Percentiles rank a stretch among this genome's conserved stretches.
These are phyloP conservation scores for Epinotia ramella DNA, from an alignment of 2,888 invertebrate species.

Conservation along the genomic window DNA sequence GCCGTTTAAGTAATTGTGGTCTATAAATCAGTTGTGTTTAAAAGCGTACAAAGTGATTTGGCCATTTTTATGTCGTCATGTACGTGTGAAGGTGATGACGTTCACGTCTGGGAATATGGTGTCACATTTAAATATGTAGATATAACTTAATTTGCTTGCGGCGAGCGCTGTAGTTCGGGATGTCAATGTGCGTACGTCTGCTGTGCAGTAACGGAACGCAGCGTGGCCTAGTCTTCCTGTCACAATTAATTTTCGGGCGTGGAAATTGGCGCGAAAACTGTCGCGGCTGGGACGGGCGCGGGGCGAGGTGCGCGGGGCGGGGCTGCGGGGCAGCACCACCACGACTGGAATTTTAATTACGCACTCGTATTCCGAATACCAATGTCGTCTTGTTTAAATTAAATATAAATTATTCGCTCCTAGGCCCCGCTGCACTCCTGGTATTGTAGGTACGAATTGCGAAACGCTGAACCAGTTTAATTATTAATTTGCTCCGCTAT, in stretches of 20 bases:
- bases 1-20: slow-evolving; percentile 71
- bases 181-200: slow-evolving; percentile 57
- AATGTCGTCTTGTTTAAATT: slow-evolving; percentile 86
- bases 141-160: neutral
- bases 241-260: slow-evolving; percentile 85
- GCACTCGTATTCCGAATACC: slow-evolving; percentile 85
- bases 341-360: slow-evolving; percentile 85
- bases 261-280: slow-evolving; percentile 86
- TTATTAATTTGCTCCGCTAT: slow-evolving; percentile 59
- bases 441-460: slow-evolving; percentile 68
- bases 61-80: slow-evolving; percentile 31
- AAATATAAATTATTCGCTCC: slow-evolving; percentile 85
- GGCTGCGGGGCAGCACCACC: slow-evolving; percentile 69
- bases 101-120: slow-evolving; percentile 23
- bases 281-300: slow-evolving; percentile 67
- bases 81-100: slow-evolving; percentile 35
- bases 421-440: slow-evolving; percentile 78
- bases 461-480: slow-evolving; percentile 76
- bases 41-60: slow-evolving; percentile 34
- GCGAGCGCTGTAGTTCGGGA: slow-evolving; percentile 6
- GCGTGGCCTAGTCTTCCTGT: slow-evolving; percentile 83
- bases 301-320: slow-evolving; percentile 57
- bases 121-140: slow-evolving; percentile 10
- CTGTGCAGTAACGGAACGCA: slow-evolving; percentile 76
- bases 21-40: slow-evolving; percentile 63